Evolutionary conservation across 2,797 vertebrate species (phyloP), one percentile per base, ranked within the genome.

Genomic region (Scolopax bukidnonensis): DNA sequence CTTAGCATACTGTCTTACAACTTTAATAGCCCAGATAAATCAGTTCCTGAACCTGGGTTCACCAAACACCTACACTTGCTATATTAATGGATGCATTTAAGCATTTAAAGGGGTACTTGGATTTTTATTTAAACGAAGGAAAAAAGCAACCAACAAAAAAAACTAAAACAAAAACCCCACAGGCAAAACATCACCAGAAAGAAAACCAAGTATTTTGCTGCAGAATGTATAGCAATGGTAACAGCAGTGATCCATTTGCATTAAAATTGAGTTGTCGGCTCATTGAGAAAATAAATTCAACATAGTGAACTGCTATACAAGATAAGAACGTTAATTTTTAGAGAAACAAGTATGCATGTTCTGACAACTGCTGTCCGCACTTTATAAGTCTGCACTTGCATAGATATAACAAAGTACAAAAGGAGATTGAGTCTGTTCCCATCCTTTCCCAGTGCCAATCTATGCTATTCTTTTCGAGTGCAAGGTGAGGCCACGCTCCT

Each of bases 1-100:
- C 70, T 82, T 51, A 78, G 65, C 65, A 30, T 60, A 60, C 12
- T 68, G 65, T 86, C 90, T 38, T 75, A 84, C 48, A 84, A 70
- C 51, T 87, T 87, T 73, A 95, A 74, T 28, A 85, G 71, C 60
- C 38, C 83, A 77, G 79, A 91, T 81, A 93, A 92, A 93, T 81
- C 80, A 45, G 54, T 47, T 82, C 65, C 86, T 94, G 84, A 90
- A 89, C 25, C 23, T 32, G 38, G 54, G 77, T 33, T 73, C 41
- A 67, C 75, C 3, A 1, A 93, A 82, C 54, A 78, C 88, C 89
- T 69, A 89, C 8, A 7, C 59, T 84, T 45, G 25, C 25, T 82
- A 4, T 25, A 84, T 89, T 78, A 82, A 82, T 71, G 59, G 50
- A 61, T 36, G 27, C 33, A 94, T 76, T 90, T 60, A 82, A 75